Evolutionary conservation across 2,113 vertebrate species (phyloP), one percentile per base, ranked within the genome.

Genomic region (Emberiza fucata): DNA sequence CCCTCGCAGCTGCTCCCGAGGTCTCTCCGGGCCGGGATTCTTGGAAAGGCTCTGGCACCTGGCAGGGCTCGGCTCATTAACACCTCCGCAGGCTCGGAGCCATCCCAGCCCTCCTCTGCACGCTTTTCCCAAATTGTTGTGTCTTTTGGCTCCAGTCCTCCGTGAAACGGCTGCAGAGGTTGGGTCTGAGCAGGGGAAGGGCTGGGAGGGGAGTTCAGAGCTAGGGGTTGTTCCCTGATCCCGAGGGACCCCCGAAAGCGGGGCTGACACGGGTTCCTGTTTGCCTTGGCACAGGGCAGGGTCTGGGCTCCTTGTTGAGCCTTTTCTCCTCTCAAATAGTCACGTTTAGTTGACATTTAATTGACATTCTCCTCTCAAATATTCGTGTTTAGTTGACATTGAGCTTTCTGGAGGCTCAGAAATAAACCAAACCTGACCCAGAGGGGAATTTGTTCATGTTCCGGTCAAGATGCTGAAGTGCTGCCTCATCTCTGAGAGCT

Each of bases 261-360:
- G n/a, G 0, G 25, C 21, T 14, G 80, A 4, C 6, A 0, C 45
- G 2, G 59, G 59, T 4, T 65, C 2, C 3, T n/a, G 71, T 59
- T 68, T 54, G 48, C 42, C 54, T 84, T 45, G 92, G 89, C 53
- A 4, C 28, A 0, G 63, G 27, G 51, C 10, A 0, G 8, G 21
- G 4, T 13, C 60, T 3, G 2, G 5, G 0, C 25, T 25, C 13
- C 12, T 19, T 6, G 31, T 1, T 1, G 1, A 16, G 33, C 33
- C 9, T 81, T 60, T 73, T 12, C 33, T 47, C 29, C 54, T 17
- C 14, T 14, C 25, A 14, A 9, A 63, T 21, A 4, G 3, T 27
- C 5, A 6, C 29, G 17, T 12, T 68, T 17, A 0, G 6, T 6
- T 81, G 50, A 28, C 9, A 9, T 47, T 47, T 47, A 22, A 21